A percentile compares a stretch with the other conserved stretches of the same genome.
These are phyloP conservation scores for Serrognathus titanus DNA, from an alignment of 2,888 invertebrate genomes.

Conservation along the genomic window DNA sequence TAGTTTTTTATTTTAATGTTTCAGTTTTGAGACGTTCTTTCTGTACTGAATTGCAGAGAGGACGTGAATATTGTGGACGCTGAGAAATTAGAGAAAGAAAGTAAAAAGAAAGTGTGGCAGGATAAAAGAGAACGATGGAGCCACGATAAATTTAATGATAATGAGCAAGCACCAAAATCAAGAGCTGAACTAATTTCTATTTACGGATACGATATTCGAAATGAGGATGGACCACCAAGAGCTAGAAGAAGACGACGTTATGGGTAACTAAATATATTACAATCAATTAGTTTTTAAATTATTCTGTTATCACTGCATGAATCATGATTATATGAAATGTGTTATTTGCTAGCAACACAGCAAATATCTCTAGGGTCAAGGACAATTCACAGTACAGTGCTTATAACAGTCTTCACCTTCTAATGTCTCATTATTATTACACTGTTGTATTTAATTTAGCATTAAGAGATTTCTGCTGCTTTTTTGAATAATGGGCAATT, in stretches of 20 bases:
- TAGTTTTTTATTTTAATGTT: conserved; percentile 31
- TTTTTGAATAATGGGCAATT: too few species aligned
- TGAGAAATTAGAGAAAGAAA: conserved; percentile 42
- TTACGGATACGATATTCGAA: conserved; percentile 93
- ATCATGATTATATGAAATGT: too few species aligned
- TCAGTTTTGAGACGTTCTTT: neutral
- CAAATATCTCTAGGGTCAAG: too few species aligned
- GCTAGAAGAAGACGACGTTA: conserved; percentile 82
- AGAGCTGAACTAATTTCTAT: conserved; percentile 77
- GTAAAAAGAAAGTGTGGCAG: conserved; percentile 48
- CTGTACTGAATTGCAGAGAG: neutral
- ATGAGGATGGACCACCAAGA: conserved; percentile 87
- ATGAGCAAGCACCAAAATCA: conserved; percentile 81
- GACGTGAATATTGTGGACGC: conserved; percentile 24
- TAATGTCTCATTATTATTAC: too few species aligned
- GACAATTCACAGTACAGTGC: neutral
- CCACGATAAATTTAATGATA: conserved; percentile 73
- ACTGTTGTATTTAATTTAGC: too few species aligned
- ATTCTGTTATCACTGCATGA: neutral
- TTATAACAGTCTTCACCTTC: neutral
- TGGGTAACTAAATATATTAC: conserved; percentile 58
- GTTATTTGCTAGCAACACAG: too few species aligned
- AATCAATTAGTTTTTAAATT: conserved; percentile 7
- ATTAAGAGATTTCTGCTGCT: too few species aligned
- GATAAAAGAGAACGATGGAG: conserved; percentile 48